A percentile compares a stretch with the other conserved stretches of the same genome.
phyloP scores from a whole-genome alignment of 2,797 vertebrate genomes.

The Falco berigora region DNA sequence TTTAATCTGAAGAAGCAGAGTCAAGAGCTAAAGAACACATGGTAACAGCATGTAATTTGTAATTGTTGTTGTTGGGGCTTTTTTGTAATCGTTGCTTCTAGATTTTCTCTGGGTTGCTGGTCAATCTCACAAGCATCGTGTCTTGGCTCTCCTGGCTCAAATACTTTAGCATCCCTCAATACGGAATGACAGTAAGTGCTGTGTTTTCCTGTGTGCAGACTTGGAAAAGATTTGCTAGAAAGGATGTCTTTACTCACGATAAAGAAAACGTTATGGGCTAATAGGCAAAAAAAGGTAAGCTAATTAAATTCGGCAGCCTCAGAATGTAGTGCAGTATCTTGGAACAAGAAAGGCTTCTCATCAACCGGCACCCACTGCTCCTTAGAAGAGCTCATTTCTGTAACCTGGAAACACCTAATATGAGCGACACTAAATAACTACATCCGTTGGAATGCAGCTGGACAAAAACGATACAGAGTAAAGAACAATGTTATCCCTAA shows the following conservation, averaged over 20 bases:
- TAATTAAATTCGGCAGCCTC: background rate
- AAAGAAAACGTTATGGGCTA: background rate
- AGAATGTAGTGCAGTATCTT: background rate
- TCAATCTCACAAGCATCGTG: constrained; percentile 82
- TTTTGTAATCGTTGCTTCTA: constrained; percentile 46
- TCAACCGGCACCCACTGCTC: background rate
- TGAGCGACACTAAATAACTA: background rate
- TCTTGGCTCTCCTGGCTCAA: constrained; percentile 90
- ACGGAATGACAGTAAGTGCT: constrained; percentile 83
- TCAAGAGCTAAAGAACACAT: background rate
- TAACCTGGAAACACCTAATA: background rate
- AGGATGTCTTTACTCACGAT: background rate
- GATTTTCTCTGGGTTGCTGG: constrained; percentile 91
- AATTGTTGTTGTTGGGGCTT: background rate
- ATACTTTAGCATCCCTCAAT: constrained; percentile 91
- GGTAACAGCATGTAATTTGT: background rate
- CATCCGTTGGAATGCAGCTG: background rate
- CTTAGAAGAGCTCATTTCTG: background rate
- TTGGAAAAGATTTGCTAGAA: background rate
- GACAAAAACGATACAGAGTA: fast-evolving
- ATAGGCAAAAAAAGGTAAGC: background rate
- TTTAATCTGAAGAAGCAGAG: background rate
- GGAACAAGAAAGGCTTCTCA: background rate
- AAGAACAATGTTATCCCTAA: background rate
- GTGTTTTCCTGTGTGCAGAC: background rate